Conservation (phyloP, 1,140 invertebrate species). For the Hormaphis cornu region DNA sequence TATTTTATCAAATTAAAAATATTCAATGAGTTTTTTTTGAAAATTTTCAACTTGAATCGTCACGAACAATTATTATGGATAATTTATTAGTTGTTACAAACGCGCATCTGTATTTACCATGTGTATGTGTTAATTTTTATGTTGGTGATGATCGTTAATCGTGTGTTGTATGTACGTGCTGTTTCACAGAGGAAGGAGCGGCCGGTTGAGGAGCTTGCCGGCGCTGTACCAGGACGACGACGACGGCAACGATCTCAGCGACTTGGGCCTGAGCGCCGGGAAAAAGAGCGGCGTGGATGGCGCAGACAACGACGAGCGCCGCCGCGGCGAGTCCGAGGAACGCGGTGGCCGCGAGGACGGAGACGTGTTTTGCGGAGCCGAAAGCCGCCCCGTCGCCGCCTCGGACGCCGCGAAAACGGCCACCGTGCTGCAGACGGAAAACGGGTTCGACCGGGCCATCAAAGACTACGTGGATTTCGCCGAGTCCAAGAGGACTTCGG, state of each 20-base stretch:
- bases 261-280: conserved; percentile 68
- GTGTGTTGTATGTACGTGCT: no score
- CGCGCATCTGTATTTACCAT: no score
- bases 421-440: conserved; percentile 46
- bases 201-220: conserved; percentile 14
- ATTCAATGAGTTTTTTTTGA: no score
- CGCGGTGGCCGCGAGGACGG: background rate
- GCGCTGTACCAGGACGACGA: conserved; percentile 65
- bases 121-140: no score
- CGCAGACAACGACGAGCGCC: background rate
- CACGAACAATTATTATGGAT: no score
- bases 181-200: conserved; percentile 1
- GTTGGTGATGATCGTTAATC: no score
- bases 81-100: no score
- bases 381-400: conserved; percentile 45
- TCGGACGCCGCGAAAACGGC: conserved; percentile 54
- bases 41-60: no score
- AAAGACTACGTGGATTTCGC: conserved; percentile 66
- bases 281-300: conserved; percentile 46
- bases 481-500: conserved; percentile 43
- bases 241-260: conserved; percentile 62
- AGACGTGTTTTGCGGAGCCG: background rate
- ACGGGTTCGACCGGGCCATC: conserved; percentile 77
- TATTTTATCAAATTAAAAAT: no score
- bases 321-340: conserved; percentile 32